phyloP scores from a whole-genome alignment of 1,140 invertebrate genomes.

The Listronotus bonariensis region DNA sequence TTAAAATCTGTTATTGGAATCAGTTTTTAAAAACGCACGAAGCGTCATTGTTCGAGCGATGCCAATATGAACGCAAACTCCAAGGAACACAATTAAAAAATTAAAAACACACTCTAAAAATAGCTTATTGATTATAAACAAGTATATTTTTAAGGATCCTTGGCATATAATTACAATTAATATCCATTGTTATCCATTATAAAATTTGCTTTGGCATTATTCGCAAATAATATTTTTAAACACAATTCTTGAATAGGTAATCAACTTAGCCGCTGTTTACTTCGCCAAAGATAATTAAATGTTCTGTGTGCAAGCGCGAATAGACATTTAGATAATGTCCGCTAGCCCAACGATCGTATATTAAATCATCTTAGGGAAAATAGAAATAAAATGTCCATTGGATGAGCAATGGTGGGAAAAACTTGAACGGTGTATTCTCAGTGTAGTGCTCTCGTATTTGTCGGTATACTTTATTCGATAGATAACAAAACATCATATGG shows the following conservation, averaged over 20 bases:
- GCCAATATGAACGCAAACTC: too few species aligned
- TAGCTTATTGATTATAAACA: too few species aligned
- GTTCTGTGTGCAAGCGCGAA: slow-evolving; percentile 45
- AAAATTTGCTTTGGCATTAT: too few species aligned
- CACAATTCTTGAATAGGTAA: slow-evolving; percentile 25
- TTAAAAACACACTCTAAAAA: too few species aligned
- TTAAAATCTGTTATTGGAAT: too few species aligned
- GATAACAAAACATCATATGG: slow-evolving; percentile 5
- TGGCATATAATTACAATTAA: too few species aligned
- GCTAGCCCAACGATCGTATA: slow-evolving; percentile 47
- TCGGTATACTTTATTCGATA: slow-evolving; percentile 9
- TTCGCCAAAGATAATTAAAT: slow-evolving; percentile 41
- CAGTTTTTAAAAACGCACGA: too few species aligned
- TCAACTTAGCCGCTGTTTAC: slow-evolving; percentile 36
- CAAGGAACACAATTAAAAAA: too few species aligned
- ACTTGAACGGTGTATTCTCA: slow-evolving; percentile 51
- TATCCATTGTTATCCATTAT: background rate
- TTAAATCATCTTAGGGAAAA: slow-evolving; percentile 50
- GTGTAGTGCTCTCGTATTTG: slow-evolving; percentile 26
- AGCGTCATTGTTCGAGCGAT: too few species aligned
- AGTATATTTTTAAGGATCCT: too few species aligned
- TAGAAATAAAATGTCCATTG: slow-evolving; percentile 46
- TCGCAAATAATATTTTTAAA: slow-evolving; percentile 7
- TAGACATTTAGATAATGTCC: slow-evolving; percentile 46
- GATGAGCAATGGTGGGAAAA: slow-evolving; percentile 53